Base-by-base conservation (phyloP, 2,113 vertebrate species). In the Typhlomys cinereus region DNA sequence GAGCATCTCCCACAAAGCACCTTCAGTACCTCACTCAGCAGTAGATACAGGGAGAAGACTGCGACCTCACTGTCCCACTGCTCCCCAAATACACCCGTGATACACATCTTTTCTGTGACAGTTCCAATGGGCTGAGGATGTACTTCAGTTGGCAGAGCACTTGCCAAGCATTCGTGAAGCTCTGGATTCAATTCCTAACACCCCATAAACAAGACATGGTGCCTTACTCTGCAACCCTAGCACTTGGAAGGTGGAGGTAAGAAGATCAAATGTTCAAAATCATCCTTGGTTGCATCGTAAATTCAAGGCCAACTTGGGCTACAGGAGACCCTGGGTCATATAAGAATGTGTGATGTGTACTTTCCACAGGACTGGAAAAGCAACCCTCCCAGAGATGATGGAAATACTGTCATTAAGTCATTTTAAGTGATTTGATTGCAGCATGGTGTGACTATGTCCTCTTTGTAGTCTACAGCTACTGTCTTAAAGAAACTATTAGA, bases 331-430 rank as follows among this genome's bases (percentile, higher is more conserved):
- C 79, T n/a, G 20, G 44, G 59, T 4, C 13, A 64, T 44, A 48
- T 66, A 34, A 66, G 61, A 39, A 89, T 81, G 66, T 57, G 61
- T 79, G 61, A 25, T 52, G 54, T 69, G 76, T 57, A 8, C 86
- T 95, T 96, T 85, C 8, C 8, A 81, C 67, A 82, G 52, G 74
- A 61, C 64, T 95, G 39, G 36, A 59, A 66, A 54, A 90, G 71
- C 31, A 13, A 46, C 15, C 70, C 88, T 95, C 66, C 70, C 73
- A 78, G 41, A 95, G 95, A 89, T 34, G 57, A 89, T 25, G 85
- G 70, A 96, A 96, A 93, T 95, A 31, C 52, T 64, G 27, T 44
- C 93, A 80, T 96, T 90, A 95, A 94, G 21, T 50, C 76, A 94
- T 85, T 92, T 94, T 78, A 95, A 88, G 90, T 20, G 12, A 90